Percentiles rank a stretch among this genome's conserved stretches.
phyloP scores from a whole-genome alignment of 2,797 vertebrate genomes.

The Valencia hispanica region DNA sequence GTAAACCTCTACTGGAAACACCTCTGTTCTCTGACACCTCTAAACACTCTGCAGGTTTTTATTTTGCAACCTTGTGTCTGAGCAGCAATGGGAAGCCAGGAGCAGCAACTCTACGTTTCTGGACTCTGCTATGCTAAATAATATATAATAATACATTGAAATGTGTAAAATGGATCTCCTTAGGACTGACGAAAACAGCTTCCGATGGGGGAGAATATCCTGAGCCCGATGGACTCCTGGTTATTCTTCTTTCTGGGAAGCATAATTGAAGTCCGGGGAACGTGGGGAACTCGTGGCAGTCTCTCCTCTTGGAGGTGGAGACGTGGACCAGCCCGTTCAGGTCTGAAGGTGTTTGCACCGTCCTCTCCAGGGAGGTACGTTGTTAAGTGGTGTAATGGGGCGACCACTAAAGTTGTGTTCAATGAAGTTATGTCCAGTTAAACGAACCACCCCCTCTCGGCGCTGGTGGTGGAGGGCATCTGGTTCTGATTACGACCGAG shows the following conservation, averaged over 20 bases:
- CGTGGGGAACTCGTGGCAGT: no score
- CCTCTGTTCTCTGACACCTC: neutral
- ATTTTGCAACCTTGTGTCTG: neutral
- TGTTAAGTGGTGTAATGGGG: slow-evolving; percentile 75
- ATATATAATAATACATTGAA: neutral
- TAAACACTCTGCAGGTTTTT: neutral
- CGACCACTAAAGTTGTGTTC: slow-evolving; percentile 79
- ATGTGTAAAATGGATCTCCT: neutral
- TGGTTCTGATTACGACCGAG: slow-evolving; percentile 78
- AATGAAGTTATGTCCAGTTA: slow-evolving; percentile 72
- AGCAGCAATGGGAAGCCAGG: neutral
- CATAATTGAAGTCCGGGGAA: no score
- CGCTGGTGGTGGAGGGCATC: slow-evolving; percentile 60
- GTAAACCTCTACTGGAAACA: neutral
- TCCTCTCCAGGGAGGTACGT: slow-evolving; percentile 50
- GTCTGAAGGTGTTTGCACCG: slow-evolving; percentile 37
- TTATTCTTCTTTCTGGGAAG: neutral
- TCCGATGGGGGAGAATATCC: neutral
- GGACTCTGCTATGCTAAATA: neutral
- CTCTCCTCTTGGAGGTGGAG: neutral
- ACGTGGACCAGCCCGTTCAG: slow-evolving; percentile 44
- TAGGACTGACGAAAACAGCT: neutral
- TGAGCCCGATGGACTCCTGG: neutral
- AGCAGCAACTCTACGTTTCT: neutral
- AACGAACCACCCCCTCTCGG: slow-evolving; percentile 54